A percentile compares a stretch with the other conserved stretches of the same genome.
These are phyloP conservation scores for Mesorhabditis belari DNA, from an alignment of 2,888 invertebrate species.

Conservation along the genomic window DNA sequence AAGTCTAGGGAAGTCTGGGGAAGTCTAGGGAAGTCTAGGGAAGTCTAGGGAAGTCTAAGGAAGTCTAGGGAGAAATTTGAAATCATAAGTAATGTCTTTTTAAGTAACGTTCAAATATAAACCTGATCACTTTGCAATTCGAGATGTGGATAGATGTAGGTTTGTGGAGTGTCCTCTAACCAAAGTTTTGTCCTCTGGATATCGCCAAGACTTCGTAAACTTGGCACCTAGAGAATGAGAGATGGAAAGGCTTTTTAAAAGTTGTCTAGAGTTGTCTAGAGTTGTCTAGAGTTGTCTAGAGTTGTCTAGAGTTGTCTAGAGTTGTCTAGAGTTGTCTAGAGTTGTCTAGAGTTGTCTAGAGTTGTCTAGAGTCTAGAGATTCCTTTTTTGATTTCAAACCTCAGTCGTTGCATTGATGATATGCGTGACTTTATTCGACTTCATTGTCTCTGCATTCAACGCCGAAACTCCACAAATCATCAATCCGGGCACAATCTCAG, in stretches of 20 bases:
- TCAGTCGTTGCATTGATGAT: conserved; percentile 78
- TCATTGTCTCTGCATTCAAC: conserved; percentile 63
- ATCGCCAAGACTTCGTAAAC: conserved; percentile 45
- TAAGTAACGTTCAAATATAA: too few species aligned
- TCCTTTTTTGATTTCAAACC: conserved; percentile 43
- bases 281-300: too few species aligned
- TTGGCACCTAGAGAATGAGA: conserved; percentile 48
- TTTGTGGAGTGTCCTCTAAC: conserved; percentile 50
- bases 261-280: not conserved
- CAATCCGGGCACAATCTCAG: conserved; percentile 60
- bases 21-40: too few species aligned
- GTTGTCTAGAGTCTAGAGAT: too few species aligned
- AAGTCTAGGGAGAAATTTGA: too few species aligned
- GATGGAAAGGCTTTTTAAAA: too few species aligned
- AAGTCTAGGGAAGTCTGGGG: too few species aligned
- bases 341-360: too few species aligned
- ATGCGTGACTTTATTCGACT: conserved; percentile 67
- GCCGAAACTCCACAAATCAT: conserved; percentile 75
- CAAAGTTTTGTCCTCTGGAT: conserved; percentile 51
- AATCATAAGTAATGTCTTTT: too few species aligned
- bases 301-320: too few species aligned
- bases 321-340: too few species aligned
- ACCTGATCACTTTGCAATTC: conserved; percentile 48
- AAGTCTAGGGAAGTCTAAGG: too few species aligned
- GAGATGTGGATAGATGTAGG: conserved; percentile 46